Conservation (phyloP, 2,888 invertebrate species). For the Cryptus armator region DNA sequence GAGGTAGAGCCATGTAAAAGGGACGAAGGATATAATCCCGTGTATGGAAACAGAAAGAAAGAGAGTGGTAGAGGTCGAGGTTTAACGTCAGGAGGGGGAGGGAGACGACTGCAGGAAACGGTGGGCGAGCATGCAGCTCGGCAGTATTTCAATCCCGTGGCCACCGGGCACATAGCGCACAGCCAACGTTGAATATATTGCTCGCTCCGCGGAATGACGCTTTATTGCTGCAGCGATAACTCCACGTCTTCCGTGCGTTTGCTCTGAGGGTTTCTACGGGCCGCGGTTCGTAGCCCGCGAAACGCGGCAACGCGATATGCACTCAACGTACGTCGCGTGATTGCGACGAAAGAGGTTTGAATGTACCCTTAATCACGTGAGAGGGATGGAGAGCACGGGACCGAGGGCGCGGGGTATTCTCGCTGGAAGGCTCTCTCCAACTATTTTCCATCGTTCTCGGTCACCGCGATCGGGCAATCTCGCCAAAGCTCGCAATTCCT, state of each 20-base stretch:
- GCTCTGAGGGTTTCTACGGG: conserved; percentile 40
- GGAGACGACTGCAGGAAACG: conserved; percentile 65
- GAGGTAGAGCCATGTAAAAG: not conserved
- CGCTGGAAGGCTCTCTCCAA: not conserved
- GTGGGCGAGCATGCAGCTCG: conserved; percentile 69
- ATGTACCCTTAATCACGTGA: conserved; percentile 59
- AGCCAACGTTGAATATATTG: conserved; percentile 67
- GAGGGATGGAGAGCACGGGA: conserved; percentile 7
- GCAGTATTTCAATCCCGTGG: conserved; percentile 71
- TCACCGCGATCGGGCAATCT: not conserved
- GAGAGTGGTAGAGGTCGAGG: conserved; percentile 60
- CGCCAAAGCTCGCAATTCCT: not conserved
- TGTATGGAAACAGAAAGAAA: conserved; percentile 26
- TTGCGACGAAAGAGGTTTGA: conserved; percentile 52
- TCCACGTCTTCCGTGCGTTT: conserved; percentile 66
- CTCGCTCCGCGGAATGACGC: conserved; percentile 68
- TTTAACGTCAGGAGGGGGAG: conserved; percentile 53
- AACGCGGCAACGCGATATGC: conserved; percentile 41
- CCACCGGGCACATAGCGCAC: conserved; percentile 39
- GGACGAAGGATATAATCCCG: conserved; percentile 39
- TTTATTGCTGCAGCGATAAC: conserved; percentile 72
- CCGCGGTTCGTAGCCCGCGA: conserved; percentile 13
- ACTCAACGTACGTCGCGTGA: conserved; percentile 59
- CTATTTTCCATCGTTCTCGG: conserved; percentile 20
- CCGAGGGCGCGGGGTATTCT: not conserved